Base-by-base conservation (phyloP, 2,888 invertebrate genomes). In the Protodeltote pygarga region DNA sequence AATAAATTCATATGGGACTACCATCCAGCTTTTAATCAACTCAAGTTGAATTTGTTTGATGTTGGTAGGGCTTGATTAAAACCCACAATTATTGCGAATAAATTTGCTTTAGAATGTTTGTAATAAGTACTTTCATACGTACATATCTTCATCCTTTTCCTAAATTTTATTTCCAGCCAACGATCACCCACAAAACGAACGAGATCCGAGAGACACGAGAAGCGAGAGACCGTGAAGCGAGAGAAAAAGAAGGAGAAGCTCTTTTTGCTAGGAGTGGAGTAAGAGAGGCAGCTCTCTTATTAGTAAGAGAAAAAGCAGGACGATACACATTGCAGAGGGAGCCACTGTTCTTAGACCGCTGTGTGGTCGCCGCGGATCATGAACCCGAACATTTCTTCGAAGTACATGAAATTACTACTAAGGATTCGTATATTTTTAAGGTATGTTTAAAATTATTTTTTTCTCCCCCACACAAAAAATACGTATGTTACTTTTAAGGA, bases 341-440 rank as follows among this genome's bases (percentile, higher is more conserved):
- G 81, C 98, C 98, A 21, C 93, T 98, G 65, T 96, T 96, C 87
- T 93, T 98, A 77, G 97, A 98, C 83, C 94, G 97, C 74, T 98
- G 98, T 87, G 96, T 98, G 61, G 96, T 98, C 45, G 96, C 96
- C 40, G 96, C 97, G 38, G 98, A 98, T 83, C 95, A 96, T 48
- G 98, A 98, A 71, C 95, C 96, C 82, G 97, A 97, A 81, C 98
- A 98, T 84, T 97, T 97, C 86, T 98, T 98, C 84, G 98, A 98
- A 93, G 95, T 98, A 64, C 97, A 98, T 88, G 98, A 98, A 90
- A 94, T 97, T 63, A 95, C 97, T 62, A 96, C 97, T 51, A 98
- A 97, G 90, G 98, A 98, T 85, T 96, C 98, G 45, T 97, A 96
- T 89, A 96, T 98, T 86, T 97, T 98, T 89, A 98, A 98, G 95